Conservation (phyloP, 2,888 invertebrate species). For the Drosophila tripunctata region DNA sequence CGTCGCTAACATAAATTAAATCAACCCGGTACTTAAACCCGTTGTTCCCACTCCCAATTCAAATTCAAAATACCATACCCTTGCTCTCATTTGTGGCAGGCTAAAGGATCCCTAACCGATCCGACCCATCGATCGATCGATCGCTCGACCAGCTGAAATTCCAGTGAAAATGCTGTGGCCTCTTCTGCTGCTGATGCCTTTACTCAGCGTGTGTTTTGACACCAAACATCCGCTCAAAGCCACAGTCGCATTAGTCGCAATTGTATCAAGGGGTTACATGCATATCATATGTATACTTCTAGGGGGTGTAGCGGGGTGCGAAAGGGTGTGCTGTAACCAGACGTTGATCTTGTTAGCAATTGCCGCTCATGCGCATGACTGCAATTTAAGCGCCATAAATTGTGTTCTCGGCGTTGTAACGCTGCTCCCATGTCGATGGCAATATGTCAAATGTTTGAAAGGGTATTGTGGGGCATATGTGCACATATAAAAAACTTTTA, state of each 20-base stretch:
- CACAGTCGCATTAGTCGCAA: conserved; percentile 48
- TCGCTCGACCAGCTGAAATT: too few species aligned
- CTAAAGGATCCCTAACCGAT: conserved; percentile 39
- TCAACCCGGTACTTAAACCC: conserved; percentile 19
- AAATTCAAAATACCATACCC: background rate
- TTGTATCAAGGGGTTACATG: background rate
- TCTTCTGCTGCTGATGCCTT: background rate
- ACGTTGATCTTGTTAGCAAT: conserved; percentile 64
- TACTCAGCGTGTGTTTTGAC: conserved; percentile 65
- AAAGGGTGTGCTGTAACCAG: background rate
- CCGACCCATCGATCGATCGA: too few species aligned
- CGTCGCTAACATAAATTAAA: conserved; percentile 72
- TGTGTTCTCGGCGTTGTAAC: conserved; percentile 42
- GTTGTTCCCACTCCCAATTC: background rate
- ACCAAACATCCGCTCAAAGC: conserved; percentile 75
- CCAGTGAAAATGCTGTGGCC: conserved; percentile 55
- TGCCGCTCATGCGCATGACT: conserved; percentile 74
- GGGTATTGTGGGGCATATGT: conserved; percentile 31
- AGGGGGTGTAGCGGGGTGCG: background rate
- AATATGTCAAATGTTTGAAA: conserved; percentile 58
- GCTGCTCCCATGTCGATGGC: conserved; percentile 43
- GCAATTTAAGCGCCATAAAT: conserved; percentile 79
- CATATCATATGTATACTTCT: background rate
- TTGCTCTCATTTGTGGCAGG: background rate
- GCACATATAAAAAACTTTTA: background rate